Base-by-base conservation (phyloP, 2,113 vertebrate species). In the Candoia aspera region DNA sequence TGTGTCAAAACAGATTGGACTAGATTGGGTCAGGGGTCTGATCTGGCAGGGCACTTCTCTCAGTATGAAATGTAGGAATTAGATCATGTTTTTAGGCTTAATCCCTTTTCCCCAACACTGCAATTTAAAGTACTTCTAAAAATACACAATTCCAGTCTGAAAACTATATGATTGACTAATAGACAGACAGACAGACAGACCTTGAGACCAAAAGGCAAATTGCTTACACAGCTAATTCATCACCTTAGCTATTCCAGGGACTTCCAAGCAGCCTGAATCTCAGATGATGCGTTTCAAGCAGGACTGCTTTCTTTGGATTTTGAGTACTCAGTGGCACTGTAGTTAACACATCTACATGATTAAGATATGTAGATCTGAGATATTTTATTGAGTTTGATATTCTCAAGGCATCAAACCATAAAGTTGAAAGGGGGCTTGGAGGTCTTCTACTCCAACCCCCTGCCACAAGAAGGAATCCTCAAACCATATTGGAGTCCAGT, bases 291-390 rank as follows among this genome's bases (percentile, higher is more conserved):
- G 85, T 96, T 93, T 94, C 92, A 93, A 91, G 87, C 93, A 94
- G 93, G 86, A 89, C 55, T 93, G 91, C 68, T 93, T 94, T 95
- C 93, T 95, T 93, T 94, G 89, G 92, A 93, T 93, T 95, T 95
- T 94, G 92, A 95, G 91, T 95, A 86, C 90, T 95, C 92, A 95
- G 94, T 92, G 91, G 49, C 60, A 93, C 29, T 93, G 64, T 54
- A 93, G 87, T 93, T 93, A 93, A 94, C 95, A 85, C 90, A 92
- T 94, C 91, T 96, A 60, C 62, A 92, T 95, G 95, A 96, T 95
- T 96, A 96, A 95, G 89, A n/a, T n/a, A n/a, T n/a, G n/a, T n/a
- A n/a, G n/a, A n/a, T n/a, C n/a, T 42, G 1, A 79, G 73, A 79
- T 42, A 79, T 42, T 79, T 42, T 79, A 79, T 79, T 79, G 33